Evolutionary conservation across 2,113 vertebrate genomes (phyloP).

Genomic region (Poeciliopsis prolifica): DNA sequence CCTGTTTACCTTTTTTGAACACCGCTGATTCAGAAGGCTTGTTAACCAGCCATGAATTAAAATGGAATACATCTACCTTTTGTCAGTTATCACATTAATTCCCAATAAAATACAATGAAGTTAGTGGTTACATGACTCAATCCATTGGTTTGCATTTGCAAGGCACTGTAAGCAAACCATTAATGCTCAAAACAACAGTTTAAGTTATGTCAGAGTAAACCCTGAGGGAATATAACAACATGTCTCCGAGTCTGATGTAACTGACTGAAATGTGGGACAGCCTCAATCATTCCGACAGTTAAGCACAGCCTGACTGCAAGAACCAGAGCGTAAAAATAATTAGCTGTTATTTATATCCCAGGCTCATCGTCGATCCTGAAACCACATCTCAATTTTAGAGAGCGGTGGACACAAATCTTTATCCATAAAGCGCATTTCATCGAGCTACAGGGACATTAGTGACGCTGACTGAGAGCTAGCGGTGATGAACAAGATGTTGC

Average conservation of each 20-base stretch:
- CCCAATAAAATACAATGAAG: neutral
- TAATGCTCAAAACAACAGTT: neutral
- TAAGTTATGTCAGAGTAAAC: neutral
- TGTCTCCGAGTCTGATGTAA: constrained; percentile 16
- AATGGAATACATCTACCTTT: neutral
- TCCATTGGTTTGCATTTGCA: neutral
- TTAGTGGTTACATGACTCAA: neutral
- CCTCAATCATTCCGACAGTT: neutral
- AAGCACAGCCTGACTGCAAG: neutral
- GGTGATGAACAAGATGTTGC: constrained; percentile 24
- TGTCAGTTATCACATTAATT: neutral
- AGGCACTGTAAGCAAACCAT: neutral
- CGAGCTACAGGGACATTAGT: neutral
- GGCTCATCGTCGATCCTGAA: no score
- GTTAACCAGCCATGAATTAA: no score
- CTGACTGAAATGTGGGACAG: constrained; percentile 41
- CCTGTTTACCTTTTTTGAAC: no score
- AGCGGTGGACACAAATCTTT: neutral
- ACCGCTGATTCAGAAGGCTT: no score
- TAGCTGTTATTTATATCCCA: constrained; percentile 18
- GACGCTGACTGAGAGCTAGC: constrained; percentile 32
- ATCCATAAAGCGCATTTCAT: neutral
- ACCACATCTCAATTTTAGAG: neutral
- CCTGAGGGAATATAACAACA: constrained; percentile 1
- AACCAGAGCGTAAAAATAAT: constrained; percentile 20